Evolutionary conservation across 2,797 vertebrate genomes (phyloP).

Genomic region (Alosa sapidissima): DNA sequence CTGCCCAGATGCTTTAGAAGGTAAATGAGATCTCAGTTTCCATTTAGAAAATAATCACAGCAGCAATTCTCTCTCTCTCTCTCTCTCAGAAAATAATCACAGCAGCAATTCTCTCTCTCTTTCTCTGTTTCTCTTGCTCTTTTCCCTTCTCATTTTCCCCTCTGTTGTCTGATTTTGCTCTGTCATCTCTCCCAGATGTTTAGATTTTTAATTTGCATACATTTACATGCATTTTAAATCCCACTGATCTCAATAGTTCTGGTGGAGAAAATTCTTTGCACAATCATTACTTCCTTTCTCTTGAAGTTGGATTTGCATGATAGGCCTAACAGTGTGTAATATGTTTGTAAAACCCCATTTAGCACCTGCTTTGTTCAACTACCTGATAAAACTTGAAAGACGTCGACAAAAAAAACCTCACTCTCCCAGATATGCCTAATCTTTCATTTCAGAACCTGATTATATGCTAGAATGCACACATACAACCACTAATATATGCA

Average conservation of each 20-base stretch:
- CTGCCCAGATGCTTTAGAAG: background rate
- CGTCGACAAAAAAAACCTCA: background rate
- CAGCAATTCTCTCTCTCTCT: background rate
- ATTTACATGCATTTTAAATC: constrained; percentile 1
- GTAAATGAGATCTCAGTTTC: background rate
- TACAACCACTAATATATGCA: background rate
- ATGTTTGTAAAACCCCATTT: background rate
- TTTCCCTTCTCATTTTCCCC: background rate
- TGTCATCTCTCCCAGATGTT: background rate
- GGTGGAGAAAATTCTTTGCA: background rate
- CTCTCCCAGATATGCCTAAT: background rate
- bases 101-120: background rate
- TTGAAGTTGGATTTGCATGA: background rate
- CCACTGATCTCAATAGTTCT: background rate
- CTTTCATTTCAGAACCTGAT: background rate
- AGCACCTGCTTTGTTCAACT: background rate
- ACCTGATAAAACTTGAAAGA: background rate
- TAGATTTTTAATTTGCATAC: constrained; percentile 10
- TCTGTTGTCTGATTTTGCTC: background rate
- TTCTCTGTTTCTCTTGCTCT: background rate
- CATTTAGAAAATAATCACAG: background rate
- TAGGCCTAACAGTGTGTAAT: background rate
- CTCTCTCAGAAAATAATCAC: constrained; percentile 11
- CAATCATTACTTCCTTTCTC: background rate
- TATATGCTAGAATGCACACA: background rate